Conservation (phyloP, 2,888 invertebrate genomes). For the Hypena proboscidalis region DNA sequence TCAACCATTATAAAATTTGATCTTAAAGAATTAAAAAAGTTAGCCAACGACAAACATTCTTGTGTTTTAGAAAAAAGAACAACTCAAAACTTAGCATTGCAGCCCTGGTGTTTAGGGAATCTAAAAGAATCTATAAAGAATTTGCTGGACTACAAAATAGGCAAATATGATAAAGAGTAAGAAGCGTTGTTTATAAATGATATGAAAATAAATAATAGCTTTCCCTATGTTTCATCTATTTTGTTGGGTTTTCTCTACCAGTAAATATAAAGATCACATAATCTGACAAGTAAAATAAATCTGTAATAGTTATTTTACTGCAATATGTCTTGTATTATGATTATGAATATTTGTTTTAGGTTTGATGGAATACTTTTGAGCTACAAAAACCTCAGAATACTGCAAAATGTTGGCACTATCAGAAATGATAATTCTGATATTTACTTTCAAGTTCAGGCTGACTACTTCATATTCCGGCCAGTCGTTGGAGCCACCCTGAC, state of each 20-base stretch:
- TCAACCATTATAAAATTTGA: slow-evolving; percentile 82
- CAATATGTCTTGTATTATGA: too few species aligned
- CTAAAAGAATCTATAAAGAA: slow-evolving; percentile 85
- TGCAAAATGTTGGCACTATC: slow-evolving; percentile 85
- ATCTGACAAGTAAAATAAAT: too few species aligned
- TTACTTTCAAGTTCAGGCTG: slow-evolving; percentile 88
- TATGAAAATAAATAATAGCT: too few species aligned
- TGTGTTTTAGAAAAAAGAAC: slow-evolving; percentile 84
- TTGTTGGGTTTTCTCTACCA: too few species aligned
- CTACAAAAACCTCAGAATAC: slow-evolving; percentile 87
- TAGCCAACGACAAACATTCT: slow-evolving; percentile 84
- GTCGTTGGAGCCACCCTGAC: slow-evolving; percentile 84
- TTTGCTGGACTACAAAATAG: slow-evolving; percentile 84
- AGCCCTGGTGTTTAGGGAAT: slow-evolving; percentile 87
- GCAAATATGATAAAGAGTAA: slow-evolving; percentile 87
- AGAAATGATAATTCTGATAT: slow-evolving; percentile 87
- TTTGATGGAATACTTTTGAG: slow-evolving; percentile 88
- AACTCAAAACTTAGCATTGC: slow-evolving; percentile 85
- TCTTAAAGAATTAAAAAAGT: slow-evolving; percentile 79
- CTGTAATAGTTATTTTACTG: too few species aligned
- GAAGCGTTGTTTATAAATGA: slow-evolving; percentile 53
- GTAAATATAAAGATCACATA: too few species aligned
- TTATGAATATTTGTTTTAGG: slow-evolving; percentile 80
- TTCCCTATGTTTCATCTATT: too few species aligned
- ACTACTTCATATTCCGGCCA: slow-evolving; percentile 88